A percentile compares a stretch with the other conserved stretches of the same genome.
Evolutionary conservation across 2,113 vertebrate species (phyloP).

Genomic region (Mungos mungo): DNA sequence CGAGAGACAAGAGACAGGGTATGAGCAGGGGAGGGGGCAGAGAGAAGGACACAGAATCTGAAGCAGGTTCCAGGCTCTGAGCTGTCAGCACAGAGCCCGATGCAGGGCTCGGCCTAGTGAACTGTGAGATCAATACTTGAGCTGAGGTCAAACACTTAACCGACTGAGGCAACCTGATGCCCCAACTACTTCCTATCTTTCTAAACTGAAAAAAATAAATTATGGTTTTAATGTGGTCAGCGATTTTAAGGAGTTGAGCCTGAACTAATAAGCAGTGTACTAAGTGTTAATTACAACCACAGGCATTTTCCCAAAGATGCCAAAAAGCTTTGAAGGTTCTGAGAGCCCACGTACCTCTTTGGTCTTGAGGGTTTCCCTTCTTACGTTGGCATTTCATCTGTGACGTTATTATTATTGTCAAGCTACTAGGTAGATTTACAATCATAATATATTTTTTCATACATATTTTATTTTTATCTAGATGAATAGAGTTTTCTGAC

Average conservation of each 20-base stretch:
- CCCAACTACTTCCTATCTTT: neutral
- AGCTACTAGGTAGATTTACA: neutral
- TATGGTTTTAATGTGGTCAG: neutral
- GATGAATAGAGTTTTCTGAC: neutral
- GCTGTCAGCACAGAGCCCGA: no score
- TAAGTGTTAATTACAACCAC: neutral
- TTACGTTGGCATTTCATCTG: neutral
- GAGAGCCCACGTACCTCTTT: neutral
- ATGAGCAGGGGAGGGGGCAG: no score
- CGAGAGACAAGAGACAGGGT: no score
- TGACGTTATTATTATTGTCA: neutral
- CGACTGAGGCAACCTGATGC: no score
- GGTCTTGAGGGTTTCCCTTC: neutral
- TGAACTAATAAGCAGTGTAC: neutral
- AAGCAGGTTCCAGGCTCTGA: no score
- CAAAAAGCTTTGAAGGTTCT: neutral
- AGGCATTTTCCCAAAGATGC: neutral
- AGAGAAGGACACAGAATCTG: no score
- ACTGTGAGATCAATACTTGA: no score
- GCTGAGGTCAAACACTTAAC: no score
- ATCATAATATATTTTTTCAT: neutral
- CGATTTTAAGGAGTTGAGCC: neutral
- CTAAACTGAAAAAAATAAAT: neutral
- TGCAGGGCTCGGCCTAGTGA: no score
- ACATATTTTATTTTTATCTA: neutral